Conservation (phyloP, 2,113 vertebrate species). For the Coracopsis vasa region DNA sequence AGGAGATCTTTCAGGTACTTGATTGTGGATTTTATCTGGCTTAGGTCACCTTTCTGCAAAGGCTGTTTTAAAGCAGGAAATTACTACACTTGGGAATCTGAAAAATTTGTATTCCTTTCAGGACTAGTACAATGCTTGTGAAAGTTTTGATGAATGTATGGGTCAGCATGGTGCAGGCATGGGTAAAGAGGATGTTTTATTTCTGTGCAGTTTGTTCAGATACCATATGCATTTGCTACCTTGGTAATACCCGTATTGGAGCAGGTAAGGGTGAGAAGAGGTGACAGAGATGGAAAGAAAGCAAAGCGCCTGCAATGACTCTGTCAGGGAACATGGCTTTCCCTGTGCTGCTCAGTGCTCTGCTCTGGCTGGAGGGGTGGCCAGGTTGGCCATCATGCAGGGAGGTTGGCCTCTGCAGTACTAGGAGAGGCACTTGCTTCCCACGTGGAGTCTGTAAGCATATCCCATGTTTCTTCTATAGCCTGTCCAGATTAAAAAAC, state of each 20-base stretch:
- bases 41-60: neutral
- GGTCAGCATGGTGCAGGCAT: neutral
- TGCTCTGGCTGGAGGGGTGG: neutral
- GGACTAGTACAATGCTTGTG: neutral
- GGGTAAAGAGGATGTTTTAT: neutral
- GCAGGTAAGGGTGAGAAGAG: neutral
- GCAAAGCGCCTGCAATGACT: neutral
- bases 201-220: neutral
- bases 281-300: neutral
- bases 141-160: neutral
- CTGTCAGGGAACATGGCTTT: neutral
- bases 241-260: neutral
- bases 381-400: accelerated
- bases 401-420: neutral
- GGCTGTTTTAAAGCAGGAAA: neutral
- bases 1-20: neutral
- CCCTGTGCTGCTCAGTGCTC: neutral
- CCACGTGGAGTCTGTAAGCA: neutral
- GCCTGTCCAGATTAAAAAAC: neutral
- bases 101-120: neutral
- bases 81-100: neutral
- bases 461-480: neutral
- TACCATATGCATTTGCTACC: neutral
- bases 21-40: neutral
- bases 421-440: neutral